These are phyloP conservation scores for Rotaria macrura DNA, from an alignment of 2,888 invertebrate genomes.

Conservation along the genomic window DNA sequence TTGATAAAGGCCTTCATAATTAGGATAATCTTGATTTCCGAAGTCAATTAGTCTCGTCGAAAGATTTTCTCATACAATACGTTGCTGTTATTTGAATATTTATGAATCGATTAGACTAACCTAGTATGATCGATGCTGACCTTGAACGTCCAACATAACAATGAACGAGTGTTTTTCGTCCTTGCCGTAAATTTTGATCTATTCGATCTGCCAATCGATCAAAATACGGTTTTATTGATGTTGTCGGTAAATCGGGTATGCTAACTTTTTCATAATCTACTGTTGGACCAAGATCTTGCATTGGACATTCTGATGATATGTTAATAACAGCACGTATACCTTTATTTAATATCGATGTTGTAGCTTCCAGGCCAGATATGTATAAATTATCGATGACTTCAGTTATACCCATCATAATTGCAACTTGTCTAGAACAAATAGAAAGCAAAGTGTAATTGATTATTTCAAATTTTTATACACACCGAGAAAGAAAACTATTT, in stretches of 20 bases:
- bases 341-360: not conserved
- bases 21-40: too few relatives aligned
- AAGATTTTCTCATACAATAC: too few relatives aligned
- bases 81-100: too few relatives aligned
- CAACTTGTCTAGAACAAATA: not conserved
- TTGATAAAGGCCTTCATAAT: too few relatives aligned
- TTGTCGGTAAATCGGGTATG: not conserved
- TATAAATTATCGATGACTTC: not conserved
- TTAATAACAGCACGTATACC: not conserved
- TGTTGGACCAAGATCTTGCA: not conserved
- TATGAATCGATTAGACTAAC: not conserved
- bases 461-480: not conserved
- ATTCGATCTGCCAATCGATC: conserved; percentile 8
- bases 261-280: not conserved
- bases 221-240: not conserved
- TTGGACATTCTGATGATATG: not conserved
- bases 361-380: not conserved
- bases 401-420: not conserved
- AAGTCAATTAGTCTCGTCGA: too few relatives aligned
- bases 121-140: conserved; percentile 11
- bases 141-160: conserved; percentile 12
- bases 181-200: not conserved
- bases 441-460: not conserved
- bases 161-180: not conserved
- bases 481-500: not conserved